phyloP scores from a whole-genome alignment of 2,797 vertebrate genomes.

The Euthynnus affinis region DNA sequence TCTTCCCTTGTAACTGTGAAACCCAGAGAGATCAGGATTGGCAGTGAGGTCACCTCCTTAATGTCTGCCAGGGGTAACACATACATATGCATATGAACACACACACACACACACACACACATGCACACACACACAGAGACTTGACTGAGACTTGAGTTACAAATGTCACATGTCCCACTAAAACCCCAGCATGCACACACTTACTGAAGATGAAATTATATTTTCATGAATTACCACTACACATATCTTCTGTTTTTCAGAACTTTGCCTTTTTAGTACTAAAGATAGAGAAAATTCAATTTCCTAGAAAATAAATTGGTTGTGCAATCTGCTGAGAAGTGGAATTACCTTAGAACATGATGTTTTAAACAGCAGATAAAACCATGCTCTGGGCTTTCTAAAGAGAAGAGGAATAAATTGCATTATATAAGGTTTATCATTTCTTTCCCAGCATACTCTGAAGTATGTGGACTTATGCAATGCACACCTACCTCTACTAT shows the following conservation, averaged over 20 bases:
- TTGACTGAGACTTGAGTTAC: conserved; percentile 4
- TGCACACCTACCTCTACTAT: background rate
- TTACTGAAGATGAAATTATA: conserved; percentile 12
- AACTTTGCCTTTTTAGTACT: conserved; percentile 17
- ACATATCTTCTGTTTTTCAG: conserved; percentile 16
- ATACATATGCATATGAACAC: background rate
- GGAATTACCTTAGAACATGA: conserved; percentile 25
- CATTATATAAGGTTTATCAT: conserved; percentile 15
- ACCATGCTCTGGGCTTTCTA: conserved; percentile 18
- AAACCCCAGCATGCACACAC: background rate
- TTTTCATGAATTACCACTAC: conserved; percentile 19
- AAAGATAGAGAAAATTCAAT: conserved; percentile 30
- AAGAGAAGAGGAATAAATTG: conserved; percentile 9
- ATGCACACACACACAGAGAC: conserved; percentile 31
- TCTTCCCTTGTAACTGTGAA: conserved; percentile 30
- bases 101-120: conserved; percentile 5
- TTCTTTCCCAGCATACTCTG: conserved; percentile 2
- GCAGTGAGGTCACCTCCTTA: conserved; percentile 69
- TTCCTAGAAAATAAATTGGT: conserved; percentile 34
- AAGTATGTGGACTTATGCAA: background rate
- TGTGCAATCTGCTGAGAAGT: conserved; percentile 27
- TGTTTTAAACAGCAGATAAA: conserved; percentile 21
- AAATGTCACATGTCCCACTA: conserved; percentile 41
- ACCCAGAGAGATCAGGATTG: conserved; percentile 40
- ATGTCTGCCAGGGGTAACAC: conserved; percentile 52